Conservation (phyloP, 92 coral and sea anemone genomes). For the Micromussa lordhowensis region DNA sequence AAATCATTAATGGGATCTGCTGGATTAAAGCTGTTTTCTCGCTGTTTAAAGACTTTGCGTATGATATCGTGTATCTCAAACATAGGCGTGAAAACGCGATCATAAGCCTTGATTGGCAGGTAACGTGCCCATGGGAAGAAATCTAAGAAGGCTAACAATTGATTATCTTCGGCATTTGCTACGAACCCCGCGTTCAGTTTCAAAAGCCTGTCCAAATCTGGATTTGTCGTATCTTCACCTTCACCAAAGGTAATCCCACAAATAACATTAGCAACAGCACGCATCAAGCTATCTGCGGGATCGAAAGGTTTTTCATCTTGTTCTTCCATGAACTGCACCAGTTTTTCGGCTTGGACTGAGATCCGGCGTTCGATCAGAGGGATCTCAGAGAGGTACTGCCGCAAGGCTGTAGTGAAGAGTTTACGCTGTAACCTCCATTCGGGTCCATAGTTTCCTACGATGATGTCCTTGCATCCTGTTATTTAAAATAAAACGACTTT, state of each 20-base stretch:
- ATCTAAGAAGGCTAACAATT: slow-evolving; percentile 1
- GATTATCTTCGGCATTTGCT: slow-evolving; percentile 13
- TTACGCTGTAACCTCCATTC: slow-evolving; percentile 76
- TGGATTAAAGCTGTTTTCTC: slow-evolving; percentile 42
- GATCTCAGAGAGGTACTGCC: slow-evolving; percentile 53
- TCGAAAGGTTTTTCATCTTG: slow-evolving; percentile 66
- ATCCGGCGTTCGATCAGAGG: slow-evolving; percentile 60
- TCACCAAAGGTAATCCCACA: slow-evolving; percentile 67
- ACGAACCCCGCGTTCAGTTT: slow-evolving; percentile 17
- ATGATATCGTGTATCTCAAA: slow-evolving; percentile 30
- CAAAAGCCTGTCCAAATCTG: slow-evolving; percentile 48
- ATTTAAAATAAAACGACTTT: not conserved
- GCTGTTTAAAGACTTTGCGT: slow-evolving; percentile 25
- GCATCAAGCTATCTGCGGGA: slow-evolving; percentile 67
- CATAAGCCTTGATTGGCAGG: slow-evolving; percentile 15
- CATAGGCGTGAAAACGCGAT: not conserved
- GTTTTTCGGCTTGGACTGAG: slow-evolving; percentile 52
- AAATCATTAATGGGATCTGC: slow-evolving; percentile 37
- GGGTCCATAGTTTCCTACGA: slow-evolving; percentile 68
- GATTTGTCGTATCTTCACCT: slow-evolving; percentile 56
- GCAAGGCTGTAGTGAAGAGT: slow-evolving; percentile 70
- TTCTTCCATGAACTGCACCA: slow-evolving; percentile 46
- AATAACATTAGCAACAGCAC: slow-evolving; percentile 75
- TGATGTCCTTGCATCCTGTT: slow-evolving; percentile 21
- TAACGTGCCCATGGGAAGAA: slow-evolving; percentile 29